phyloP scores from a whole-genome alignment of 2,888 invertebrate genomes.

The Zelleria hepariella region DNA sequence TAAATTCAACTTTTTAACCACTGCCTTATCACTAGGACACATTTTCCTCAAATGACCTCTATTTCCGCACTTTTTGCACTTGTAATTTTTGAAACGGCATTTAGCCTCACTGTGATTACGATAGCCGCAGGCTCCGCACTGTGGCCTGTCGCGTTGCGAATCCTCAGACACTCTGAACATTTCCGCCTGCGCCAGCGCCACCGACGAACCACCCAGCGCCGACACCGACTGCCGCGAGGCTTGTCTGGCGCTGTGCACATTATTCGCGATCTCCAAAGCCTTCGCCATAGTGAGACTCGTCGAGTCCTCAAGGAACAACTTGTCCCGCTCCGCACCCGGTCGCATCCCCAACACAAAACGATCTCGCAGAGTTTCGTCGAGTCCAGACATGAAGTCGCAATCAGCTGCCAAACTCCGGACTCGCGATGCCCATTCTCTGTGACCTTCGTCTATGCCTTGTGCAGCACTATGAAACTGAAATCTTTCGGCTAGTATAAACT shows the following conservation, averaged over 20 bases:
- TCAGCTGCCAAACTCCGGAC: too few species aligned
- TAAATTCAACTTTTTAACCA: too few species aligned
- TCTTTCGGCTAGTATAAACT: neutral
- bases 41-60: neutral
- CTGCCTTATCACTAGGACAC: neutral
- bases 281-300: neutral
- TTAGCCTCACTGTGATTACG: neutral
- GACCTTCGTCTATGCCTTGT: neutral
- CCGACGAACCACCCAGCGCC: too few species aligned
- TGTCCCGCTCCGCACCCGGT: constrained; percentile 3
- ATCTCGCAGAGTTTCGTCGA: constrained; percentile 5
- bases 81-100: neutral
- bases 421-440: constrained; percentile 1
- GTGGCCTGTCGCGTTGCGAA: too few species aligned
- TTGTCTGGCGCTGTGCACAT: neutral
- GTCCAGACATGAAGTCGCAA: constrained; percentile 3
- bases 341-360: constrained; percentile 6
- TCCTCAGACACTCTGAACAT: neutral
- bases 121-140: neutral
- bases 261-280: neutral
- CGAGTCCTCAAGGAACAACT: neutral
- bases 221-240: neutral
- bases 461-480: neutral
- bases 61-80: neutral
- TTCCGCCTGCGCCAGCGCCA: too few species aligned